phyloP scores from a whole-genome alignment of 2,888 invertebrate species.

The Cremastinae sp. region DNA sequence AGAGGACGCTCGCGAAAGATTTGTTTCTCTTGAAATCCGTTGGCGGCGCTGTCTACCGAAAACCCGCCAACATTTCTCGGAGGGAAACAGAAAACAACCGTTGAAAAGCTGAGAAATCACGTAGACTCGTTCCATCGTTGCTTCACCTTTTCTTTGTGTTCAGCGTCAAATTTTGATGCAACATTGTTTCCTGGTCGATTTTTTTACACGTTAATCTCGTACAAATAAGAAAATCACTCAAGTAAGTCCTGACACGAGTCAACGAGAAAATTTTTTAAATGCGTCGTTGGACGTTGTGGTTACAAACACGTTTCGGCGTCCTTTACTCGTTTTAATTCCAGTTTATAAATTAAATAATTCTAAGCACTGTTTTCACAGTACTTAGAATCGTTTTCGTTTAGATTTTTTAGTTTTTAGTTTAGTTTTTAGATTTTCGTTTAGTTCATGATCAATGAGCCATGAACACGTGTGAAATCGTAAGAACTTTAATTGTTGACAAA shows the following conservation, averaged over 20 bases:
- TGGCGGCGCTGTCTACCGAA: too few species aligned
- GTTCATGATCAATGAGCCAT: too few species aligned
- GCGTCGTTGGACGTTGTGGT: slow-evolving; percentile 20
- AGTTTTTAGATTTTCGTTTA: too few species aligned
- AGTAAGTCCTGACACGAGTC: slow-evolving; percentile 6
- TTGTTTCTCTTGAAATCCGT: too few species aligned
- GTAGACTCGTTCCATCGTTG: too few species aligned
- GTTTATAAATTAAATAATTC: too few species aligned
- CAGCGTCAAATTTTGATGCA: slow-evolving; percentile 4
- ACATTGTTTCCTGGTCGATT: not conserved
- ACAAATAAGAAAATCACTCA: slow-evolving; percentile 8
- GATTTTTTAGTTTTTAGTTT: too few species aligned
- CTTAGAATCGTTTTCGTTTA: too few species aligned
- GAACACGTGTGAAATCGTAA: too few species aligned
- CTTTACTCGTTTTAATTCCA: not conserved
- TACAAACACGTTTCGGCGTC: slow-evolving; percentile 31
- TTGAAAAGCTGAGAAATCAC: slow-evolving; percentile 46
- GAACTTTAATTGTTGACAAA: too few species aligned
- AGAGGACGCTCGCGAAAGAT: too few species aligned
- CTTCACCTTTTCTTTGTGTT: not conserved
- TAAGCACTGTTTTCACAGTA: too few species aligned
- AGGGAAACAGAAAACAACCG: slow-evolving; percentile 64
- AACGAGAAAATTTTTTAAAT: not conserved
- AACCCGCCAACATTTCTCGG: slow-evolving; percentile 42
- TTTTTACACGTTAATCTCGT: not conserved